A percentile compares a stretch with the other conserved stretches of the same genome.
Conservation (phyloP, 2,113 vertebrate species). For the Trogon melanurus region DNA sequence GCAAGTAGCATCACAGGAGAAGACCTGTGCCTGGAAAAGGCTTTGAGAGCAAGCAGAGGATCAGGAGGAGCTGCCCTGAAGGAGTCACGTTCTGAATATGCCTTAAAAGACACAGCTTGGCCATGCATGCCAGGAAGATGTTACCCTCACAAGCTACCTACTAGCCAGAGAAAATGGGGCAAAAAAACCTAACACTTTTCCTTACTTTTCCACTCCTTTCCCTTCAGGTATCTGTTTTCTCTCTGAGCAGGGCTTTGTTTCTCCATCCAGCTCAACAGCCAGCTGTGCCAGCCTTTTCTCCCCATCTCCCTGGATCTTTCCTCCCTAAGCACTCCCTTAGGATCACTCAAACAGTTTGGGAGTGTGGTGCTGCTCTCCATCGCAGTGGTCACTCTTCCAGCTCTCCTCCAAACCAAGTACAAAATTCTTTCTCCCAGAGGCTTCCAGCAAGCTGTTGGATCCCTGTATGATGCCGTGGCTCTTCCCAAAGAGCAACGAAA, state of each 20-base stretch:
- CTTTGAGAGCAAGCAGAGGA: background rate
- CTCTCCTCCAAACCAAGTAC: rapidly evolving
- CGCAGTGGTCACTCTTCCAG: rapidly evolving
- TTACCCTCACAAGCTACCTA: background rate
- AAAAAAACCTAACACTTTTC: background rate
- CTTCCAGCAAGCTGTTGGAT: rapidly evolving
- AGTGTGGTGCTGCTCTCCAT: background rate
- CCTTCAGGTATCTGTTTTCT: background rate
- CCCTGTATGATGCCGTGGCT: too few relatives aligned
- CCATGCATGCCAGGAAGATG: background rate
- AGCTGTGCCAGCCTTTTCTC: background rate
- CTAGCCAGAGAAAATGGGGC: background rate
- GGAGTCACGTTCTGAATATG: rapidly evolving
- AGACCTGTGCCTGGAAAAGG: background rate
- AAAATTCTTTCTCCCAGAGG: background rate
- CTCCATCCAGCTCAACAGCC: background rate
- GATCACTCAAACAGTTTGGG: background rate
- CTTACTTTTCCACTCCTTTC: background rate
- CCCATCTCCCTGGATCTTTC: background rate
- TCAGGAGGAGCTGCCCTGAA: background rate
- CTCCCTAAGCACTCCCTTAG: background rate
- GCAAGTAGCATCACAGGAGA: background rate
- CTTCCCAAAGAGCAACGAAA: background rate
- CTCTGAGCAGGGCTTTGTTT: background rate
- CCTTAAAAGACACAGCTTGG: background rate